These are phyloP conservation scores for Amyelois transitella DNA, from an alignment of 1,140 invertebrate genomes.

Conservation along the genomic window DNA sequence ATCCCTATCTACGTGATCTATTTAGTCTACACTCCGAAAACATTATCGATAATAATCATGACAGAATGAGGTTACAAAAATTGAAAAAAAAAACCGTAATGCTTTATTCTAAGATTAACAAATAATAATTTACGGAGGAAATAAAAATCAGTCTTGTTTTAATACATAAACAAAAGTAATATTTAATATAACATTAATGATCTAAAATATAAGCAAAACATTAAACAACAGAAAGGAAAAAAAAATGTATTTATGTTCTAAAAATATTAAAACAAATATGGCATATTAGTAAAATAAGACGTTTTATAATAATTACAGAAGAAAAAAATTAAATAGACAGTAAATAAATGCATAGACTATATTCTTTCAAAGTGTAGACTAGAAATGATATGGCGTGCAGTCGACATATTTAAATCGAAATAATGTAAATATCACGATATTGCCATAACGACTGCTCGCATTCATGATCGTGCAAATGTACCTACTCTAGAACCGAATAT, in stretches of 20 bases:
- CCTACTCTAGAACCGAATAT: conserved; percentile 35
- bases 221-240: no score
- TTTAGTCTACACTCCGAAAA: conserved; percentile 60
- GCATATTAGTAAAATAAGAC: no score
- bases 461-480: conserved; percentile 49
- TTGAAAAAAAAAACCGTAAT: conserved; percentile 8
- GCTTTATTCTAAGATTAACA: no score
- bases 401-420: conserved; percentile 33
- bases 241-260: no score
- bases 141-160: no score
- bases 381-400: conserved; percentile 53
- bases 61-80: conserved; percentile 3
- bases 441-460: conserved; percentile 51
- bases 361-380: conserved; percentile 63
- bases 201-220: no score
- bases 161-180: no score
- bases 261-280: no score
- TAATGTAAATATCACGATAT: conserved; percentile 14
- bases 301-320: no score
- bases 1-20: conserved; percentile 54
- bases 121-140: no score
- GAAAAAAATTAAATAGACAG: conserved; percentile 7
- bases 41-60: conserved; percentile 19
- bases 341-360: conserved; percentile 15
- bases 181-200: no score